These are phyloP conservation scores for Drosophila melanogaster DNA, from an alignment of 1,140 invertebrate species.

Conservation along the genomic window Release_6_plus_ISO1_MT NC_004354.4:7807001-7807500, in stretches of 20 bases:
- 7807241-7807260: background rate
- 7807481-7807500: slow-evolving; percentile 79
- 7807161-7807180: slow-evolving; percentile 24
- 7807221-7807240: slow-evolving; percentile 48
- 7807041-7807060: background rate
- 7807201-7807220: slow-evolving; percentile 79
- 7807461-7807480: slow-evolving; percentile 72
- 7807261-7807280: slow-evolving; percentile 53
- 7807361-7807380: slow-evolving; percentile 45
- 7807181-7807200: slow-evolving; percentile 67
- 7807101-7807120: slow-evolving; percentile 14
- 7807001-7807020: too few species aligned
- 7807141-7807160: background rate
- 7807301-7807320: slow-evolving; percentile 80
- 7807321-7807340: slow-evolving; percentile 68
- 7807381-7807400: slow-evolving; percentile 5
- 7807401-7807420: background rate
- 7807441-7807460: slow-evolving; percentile 39
- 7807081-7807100: slow-evolving; percentile 11
- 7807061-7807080: background rate
- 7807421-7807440: background rate
- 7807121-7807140: slow-evolving; percentile 23
- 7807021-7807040: too few species aligned
- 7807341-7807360: slow-evolving; percentile 74
- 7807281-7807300: slow-evolving; percentile 66